Evolutionary conservation across 2,797 vertebrate species (phyloP).

Genomic region (Novumbra hubbsi): DNA sequence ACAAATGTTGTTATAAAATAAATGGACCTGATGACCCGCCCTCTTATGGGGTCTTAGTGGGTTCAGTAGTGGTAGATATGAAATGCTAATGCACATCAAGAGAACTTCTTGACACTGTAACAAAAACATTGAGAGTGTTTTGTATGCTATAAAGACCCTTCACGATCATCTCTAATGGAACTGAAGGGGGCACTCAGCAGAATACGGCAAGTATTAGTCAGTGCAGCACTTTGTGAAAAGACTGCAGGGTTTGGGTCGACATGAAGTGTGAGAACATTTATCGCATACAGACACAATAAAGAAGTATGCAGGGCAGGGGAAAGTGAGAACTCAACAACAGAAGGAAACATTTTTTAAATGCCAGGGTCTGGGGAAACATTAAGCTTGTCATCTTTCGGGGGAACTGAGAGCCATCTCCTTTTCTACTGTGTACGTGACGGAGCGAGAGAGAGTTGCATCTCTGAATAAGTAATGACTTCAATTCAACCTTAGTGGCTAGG

Average conservation of each 20-base stretch:
- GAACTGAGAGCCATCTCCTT: background rate
- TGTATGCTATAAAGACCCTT: background rate
- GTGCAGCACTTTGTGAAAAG: background rate
- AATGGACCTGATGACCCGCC: conserved; percentile 10
- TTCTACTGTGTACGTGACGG: background rate
- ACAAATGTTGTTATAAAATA: too few species aligned
- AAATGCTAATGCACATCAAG: background rate
- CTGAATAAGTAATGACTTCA: conserved; percentile 36
- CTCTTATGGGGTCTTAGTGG: background rate
- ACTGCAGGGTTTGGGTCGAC: background rate
- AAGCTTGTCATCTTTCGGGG: background rate
- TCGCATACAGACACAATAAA: background rate
- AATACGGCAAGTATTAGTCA: background rate
- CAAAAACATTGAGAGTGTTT: background rate
- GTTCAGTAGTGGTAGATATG: background rate
- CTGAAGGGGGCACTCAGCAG: conserved; percentile 5
- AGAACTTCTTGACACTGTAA: background rate
- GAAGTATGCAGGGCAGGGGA: background rate
- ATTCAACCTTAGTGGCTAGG: conserved; percentile 32
- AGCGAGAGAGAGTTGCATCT: conserved; percentile 11
- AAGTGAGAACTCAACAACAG: background rate
- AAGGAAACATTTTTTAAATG: background rate
- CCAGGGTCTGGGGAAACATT: background rate
- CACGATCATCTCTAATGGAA: background rate
- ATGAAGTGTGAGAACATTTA: background rate